Base-by-base conservation (phyloP, 2,113 vertebrate genomes). In the Peromyscus leucopus region DNA sequence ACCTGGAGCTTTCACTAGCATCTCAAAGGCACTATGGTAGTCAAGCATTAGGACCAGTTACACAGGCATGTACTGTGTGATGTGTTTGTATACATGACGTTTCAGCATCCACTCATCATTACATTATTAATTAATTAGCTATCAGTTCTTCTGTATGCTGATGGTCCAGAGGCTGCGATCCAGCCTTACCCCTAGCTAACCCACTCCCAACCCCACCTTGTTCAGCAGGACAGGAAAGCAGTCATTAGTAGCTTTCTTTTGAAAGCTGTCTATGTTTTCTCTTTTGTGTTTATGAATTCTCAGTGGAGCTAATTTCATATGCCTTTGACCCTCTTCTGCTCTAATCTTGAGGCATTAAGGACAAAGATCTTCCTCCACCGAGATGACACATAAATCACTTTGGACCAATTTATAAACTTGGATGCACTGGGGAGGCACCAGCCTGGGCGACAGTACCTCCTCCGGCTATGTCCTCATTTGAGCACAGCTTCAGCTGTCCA, bases 81-180 rank as follows among this genome's bases (percentile, higher is more conserved):
- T 46, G 2, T 46, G n/a, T 83, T 83, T 78, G 8, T 78, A 33
- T 84, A 75, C 83, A 59, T 39, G 12, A 8, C 69, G 51, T n/a
- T 86, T 84, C 90, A 55, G 31, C 31, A 22, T 36, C 28, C 13
- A 65, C 21, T 91, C 26, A 71, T 82, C 39, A 42, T 83, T 85
- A 72, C 17, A 71, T 94, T 93, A 91, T 22, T 59, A 63, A 71
- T 96, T 96, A 90, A 94, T 95, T 96, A 80, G 95, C 87, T 86
- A 93, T 42, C 76, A 74, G 12, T 33, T 87, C 39, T 84, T 89
- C 72, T 21, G 48, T 24, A 10, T 48, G 39, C 46, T 21, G 39
- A 79, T 42, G 75, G 76, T 91, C 76, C 67, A 79, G 78, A 89
- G 63, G 13, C 46, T 78, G 46, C 13, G 31, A 42, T 59, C 39